These are phyloP conservation scores for Sinelater perroti DNA, from an alignment of 2,888 invertebrate genomes.

Conservation along the genomic window DNA sequence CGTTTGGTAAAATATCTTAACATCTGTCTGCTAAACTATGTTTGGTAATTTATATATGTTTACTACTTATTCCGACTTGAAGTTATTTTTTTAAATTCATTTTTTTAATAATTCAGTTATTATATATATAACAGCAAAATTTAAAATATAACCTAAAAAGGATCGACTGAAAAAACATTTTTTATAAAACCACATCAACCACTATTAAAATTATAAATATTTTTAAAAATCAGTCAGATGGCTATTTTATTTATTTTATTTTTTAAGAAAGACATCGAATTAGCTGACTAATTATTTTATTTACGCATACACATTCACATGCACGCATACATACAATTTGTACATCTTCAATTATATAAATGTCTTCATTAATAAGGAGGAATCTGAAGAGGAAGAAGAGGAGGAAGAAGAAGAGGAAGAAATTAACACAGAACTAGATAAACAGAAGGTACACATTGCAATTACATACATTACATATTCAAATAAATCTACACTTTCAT, in stretches of 20 bases:
- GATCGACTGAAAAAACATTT: no score
- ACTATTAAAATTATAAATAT: no score
- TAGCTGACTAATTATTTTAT: neutral
- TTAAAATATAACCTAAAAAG: neutral
- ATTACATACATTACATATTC: neutral
- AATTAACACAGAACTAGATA: conserved; percentile 57
- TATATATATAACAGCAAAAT: neutral
- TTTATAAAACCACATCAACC: no score
- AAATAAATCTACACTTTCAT: conserved; percentile 13
- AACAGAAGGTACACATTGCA: conserved; percentile 44
- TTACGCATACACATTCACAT: no score
- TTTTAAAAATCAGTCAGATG: no score
- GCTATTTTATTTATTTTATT: no score
- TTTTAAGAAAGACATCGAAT: neutral
- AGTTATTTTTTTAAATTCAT: no score
- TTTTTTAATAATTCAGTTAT: neutral
- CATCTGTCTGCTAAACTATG: no score
- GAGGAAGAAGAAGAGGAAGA: conserved; percentile 61
- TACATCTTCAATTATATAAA: conserved; percentile 20
- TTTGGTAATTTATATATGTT: no score
- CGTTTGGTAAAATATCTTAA: no score
- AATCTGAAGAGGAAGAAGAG: conserved; percentile 35
- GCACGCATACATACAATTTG: no score
- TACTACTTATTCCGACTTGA: no score
- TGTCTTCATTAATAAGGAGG: conserved; percentile 30